phyloP scores from a whole-genome alignment of 1,140 invertebrate species.

The Rhopalosiphum maidis region DNA sequence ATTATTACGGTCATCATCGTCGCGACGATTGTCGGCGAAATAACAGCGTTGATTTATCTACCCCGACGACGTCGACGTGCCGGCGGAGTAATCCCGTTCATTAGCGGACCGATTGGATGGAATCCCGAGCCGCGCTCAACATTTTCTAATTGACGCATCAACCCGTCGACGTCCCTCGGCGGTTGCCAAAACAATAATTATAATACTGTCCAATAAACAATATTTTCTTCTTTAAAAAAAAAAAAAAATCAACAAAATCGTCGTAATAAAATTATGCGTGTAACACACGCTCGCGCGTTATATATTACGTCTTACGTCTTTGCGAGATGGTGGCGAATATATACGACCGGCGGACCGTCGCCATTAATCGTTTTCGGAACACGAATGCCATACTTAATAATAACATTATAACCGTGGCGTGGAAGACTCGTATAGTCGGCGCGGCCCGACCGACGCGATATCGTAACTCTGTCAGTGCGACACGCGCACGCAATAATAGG shows the following conservation, averaged over 20 bases:
- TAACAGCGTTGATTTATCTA: constrained; percentile 16
- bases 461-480: neutral
- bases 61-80: neutral
- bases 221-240: neutral
- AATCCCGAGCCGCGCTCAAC: neutral
- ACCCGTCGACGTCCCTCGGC: neutral
- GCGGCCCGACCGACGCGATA: neutral
- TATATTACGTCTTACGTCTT: neutral
- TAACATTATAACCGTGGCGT: neutral
- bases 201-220: constrained; percentile 2
- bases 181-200: constrained; percentile 16
- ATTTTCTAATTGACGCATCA: neutral
- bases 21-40: constrained; percentile 29
- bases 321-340: neutral
- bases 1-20: neutral
- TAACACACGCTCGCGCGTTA: neutral
- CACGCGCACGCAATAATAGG: neutral
- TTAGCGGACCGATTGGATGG: neutral
- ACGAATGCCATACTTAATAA: neutral
- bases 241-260: neutral
- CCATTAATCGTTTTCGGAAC: neutral
- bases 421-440: neutral
- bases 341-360: neutral
- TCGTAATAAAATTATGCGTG: neutral
- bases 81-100: neutral